These are phyloP conservation scores for Puma concolor DNA, from an alignment of 2,113 vertebrate species.

Conservation along the genomic window DNA sequence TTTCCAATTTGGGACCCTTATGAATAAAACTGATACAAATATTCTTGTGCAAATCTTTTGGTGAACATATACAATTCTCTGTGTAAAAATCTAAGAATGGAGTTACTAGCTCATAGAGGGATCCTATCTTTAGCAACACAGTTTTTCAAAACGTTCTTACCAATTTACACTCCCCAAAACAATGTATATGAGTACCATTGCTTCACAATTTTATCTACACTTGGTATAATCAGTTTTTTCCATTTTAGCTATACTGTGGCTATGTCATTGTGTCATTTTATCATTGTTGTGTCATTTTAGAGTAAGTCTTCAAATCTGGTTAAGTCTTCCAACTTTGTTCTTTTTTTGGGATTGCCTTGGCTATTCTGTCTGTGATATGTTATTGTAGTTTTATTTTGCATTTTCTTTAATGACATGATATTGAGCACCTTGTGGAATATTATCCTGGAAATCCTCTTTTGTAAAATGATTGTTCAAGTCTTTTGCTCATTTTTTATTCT, in stretches of 20 bases:
- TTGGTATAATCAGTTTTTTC: neutral
- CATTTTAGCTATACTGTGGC: neutral
- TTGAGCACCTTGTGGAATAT: neutral
- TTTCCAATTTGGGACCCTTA: neutral
- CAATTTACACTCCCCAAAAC: neutral
- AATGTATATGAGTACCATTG: neutral
- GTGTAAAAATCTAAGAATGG: neutral
- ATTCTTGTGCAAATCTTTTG: neutral
- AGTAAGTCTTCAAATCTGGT: neutral
- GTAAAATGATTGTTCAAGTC: neutral
- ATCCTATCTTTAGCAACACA: neutral
- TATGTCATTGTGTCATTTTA: neutral
- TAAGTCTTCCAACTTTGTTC: neutral
- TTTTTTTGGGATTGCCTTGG: neutral
- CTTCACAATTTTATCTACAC: neutral
- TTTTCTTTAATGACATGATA: neutral
- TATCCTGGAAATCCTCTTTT: neutral
- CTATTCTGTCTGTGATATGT: neutral
- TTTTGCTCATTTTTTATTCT: neutral
- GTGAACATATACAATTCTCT: neutral
- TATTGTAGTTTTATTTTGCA: neutral
- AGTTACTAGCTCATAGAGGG: neutral
- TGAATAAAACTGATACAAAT: neutral
- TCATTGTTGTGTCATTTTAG: neutral
- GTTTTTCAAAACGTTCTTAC: neutral